Percentiles rank a stretch among this genome's conserved stretches.
Conservation (phyloP, 1,140 invertebrate genomes). For the Sarcophaga bullata region DNA sequence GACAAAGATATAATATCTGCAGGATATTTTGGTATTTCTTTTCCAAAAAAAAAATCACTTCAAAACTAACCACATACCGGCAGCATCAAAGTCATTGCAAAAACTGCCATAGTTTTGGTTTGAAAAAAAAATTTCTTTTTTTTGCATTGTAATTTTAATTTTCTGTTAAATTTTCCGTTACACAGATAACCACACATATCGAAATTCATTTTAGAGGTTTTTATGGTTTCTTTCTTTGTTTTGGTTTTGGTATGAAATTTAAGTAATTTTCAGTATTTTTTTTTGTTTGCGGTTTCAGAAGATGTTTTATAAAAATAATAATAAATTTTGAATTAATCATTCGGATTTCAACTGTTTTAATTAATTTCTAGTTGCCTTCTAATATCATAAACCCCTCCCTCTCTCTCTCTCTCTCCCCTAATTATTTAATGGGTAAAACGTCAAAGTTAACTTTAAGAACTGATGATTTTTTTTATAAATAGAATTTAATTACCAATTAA, state of each 20-base stretch:
- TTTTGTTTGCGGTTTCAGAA: background rate
- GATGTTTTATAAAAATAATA: background rate
- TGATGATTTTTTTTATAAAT: slow-evolving; percentile 17
- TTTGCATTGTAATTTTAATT: background rate
- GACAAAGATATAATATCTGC: too few relatives aligned
- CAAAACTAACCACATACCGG: background rate
- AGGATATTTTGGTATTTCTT: too few relatives aligned
- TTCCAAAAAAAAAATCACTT: background rate
- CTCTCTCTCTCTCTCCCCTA: background rate
- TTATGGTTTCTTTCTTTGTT: slow-evolving; percentile 1
- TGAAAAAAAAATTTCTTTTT: background rate
- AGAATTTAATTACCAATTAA: slow-evolving; percentile 6
- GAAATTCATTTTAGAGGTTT: slow-evolving; percentile 36
- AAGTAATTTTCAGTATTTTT: background rate
- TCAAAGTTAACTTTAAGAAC: slow-evolving; percentile 40
- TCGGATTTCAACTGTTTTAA: too few relatives aligned
- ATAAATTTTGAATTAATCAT: background rate
- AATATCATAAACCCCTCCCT: too few relatives aligned
- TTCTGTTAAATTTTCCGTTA: background rate
- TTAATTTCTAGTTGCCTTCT: background rate
- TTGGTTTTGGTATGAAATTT: background rate
- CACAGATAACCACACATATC: slow-evolving; percentile 34
- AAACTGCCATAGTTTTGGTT: background rate
- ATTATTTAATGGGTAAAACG: background rate
- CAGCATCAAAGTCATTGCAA: background rate